A percentile compares a stretch with the other conserved stretches of the same genome.
Conservation (phyloP, 2,888 invertebrate species). For the Nymphalis urticae region DNA sequence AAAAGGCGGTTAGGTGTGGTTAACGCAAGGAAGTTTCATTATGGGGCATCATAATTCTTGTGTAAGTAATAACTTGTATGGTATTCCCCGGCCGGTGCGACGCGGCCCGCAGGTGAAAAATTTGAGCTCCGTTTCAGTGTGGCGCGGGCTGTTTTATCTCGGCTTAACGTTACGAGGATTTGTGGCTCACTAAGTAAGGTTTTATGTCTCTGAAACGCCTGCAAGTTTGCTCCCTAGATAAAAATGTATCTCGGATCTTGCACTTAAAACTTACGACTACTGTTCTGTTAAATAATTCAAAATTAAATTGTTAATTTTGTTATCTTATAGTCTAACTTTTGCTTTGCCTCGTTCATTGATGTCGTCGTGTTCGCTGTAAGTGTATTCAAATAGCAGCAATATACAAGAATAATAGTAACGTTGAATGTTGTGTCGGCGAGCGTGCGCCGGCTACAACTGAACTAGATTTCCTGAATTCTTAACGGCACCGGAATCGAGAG, state of each 20-base stretch:
- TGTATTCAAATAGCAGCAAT: constrained; percentile 19
- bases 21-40: constrained; percentile 69
- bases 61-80: constrained; percentile 73
- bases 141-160: constrained; percentile 79
- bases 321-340: constrained; percentile 15
- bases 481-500: constrained; percentile 65
- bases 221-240: constrained; percentile 73
- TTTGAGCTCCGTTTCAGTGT: constrained; percentile 71
- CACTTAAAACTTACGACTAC: constrained; percentile 43
- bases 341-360: constrained; percentile 12
- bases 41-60: constrained; percentile 72
- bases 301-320: constrained; percentile 28
- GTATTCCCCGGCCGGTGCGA: constrained; percentile 50
- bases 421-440: constrained; percentile 34
- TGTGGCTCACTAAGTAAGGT: constrained; percentile 80
- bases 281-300: constrained; percentile 25
- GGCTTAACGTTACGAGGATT: constrained; percentile 81
- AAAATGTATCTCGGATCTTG: constrained; percentile 62
- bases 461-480: constrained; percentile 63
- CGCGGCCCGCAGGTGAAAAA: constrained; percentile 75
- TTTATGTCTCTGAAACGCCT: constrained; percentile 76
- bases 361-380: constrained; percentile 12
- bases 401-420: constrained; percentile 25
- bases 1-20: constrained; percentile 39
- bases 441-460: constrained; percentile 51